A percentile compares a stretch with the other conserved stretches of the same genome.
phyloP scores from a whole-genome alignment of 1,140 invertebrate species.

The Drosophila melanica region DNA sequence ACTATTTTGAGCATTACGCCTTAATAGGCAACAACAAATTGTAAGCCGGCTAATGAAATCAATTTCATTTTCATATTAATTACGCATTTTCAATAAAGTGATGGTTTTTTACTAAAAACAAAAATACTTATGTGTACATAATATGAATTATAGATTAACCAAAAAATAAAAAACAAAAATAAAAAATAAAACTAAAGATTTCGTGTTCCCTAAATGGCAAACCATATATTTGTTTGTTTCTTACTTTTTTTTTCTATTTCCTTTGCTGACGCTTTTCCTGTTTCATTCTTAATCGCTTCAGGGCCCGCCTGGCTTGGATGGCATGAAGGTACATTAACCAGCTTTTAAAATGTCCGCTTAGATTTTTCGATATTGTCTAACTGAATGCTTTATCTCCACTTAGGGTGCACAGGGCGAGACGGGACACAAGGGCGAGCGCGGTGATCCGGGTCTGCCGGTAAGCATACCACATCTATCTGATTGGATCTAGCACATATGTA shows the following conservation, averaged over 20 bases:
- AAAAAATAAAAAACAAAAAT: conserved; percentile 17
- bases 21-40: conserved; percentile 45
- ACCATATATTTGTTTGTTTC: neutral
- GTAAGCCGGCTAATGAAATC: conserved; percentile 73
- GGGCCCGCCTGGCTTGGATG: conserved; percentile 89
- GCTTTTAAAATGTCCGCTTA: conserved; percentile 5
- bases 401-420: conserved; percentile 96
- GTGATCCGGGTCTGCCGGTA: conserved; percentile 95
- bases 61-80: conserved; percentile 79
- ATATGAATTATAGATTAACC: neutral
- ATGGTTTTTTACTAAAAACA: conserved; percentile 80
- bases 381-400: conserved; percentile 13
- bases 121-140: conserved; percentile 6
- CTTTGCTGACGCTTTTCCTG: conserved; percentile 24
- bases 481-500: conserved; percentile 30
- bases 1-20: conserved; percentile 7
- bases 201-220: neutral
- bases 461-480: conserved; percentile 83
- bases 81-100: conserved; percentile 83
- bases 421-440: conserved; percentile 94
- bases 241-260: neutral
- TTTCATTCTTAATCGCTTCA: conserved; percentile 83
- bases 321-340: conserved; percentile 87
- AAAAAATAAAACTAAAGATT: neutral
- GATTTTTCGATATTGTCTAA: conserved; percentile 28